These are phyloP conservation scores for Hyles lineata DNA, from an alignment of 2,888 invertebrate species.

Conservation along the genomic window DNA sequence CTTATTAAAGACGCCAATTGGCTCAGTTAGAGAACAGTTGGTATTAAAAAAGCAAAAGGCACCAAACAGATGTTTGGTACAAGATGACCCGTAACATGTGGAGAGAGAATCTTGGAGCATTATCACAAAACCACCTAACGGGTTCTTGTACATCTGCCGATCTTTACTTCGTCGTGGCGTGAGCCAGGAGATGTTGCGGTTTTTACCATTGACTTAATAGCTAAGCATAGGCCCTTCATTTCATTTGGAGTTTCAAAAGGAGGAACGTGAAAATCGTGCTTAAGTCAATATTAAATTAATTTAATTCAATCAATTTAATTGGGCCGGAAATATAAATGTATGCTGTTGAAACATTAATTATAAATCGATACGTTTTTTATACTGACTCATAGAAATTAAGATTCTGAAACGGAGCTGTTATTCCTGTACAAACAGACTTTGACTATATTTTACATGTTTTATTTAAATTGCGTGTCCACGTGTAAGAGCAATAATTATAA, in stretches of 20 bases:
- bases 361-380: no score
- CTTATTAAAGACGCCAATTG: neutral
- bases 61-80: slow-evolving; percentile 49
- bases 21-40: slow-evolving; percentile 30
- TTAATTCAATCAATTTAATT: no score
- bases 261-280: no score
- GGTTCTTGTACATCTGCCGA: slow-evolving; percentile 66
- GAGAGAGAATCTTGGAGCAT: slow-evolving; percentile 43
- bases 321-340: no score
- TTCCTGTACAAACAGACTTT: no score
- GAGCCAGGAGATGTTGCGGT: slow-evolving; percentile 11
- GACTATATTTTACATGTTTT: neutral
- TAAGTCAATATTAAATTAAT: no score
- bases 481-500: slow-evolving; percentile 6
- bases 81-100: slow-evolving; percentile 46
- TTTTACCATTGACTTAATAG: no score
- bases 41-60: slow-evolving; percentile 29
- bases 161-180: slow-evolving; percentile 41
- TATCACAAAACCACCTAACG: slow-evolving; percentile 67
- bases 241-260: no score
- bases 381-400: no score
- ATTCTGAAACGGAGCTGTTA: no score
- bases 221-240: no score
- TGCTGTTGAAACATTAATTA: no score
- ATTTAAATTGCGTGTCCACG: neutral